Evolutionary conservation across 2,888 invertebrate species (phyloP).

Genomic region (Eurois occulta): DNA sequence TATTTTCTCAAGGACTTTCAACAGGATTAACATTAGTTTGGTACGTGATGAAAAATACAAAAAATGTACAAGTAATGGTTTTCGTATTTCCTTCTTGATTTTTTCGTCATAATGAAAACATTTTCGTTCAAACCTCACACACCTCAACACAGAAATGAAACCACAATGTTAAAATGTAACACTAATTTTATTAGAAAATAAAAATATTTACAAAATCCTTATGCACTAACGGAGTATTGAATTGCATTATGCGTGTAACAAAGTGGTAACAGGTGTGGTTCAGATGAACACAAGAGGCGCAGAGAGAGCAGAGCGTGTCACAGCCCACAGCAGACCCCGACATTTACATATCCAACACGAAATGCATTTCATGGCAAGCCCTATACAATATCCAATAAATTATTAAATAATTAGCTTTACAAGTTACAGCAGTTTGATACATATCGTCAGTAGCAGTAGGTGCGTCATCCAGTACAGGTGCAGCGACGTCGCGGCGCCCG

Average conservation of each 20-base stretch:
- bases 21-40: not conserved
- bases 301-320: conserved; percentile 64
- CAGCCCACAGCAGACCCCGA: conserved; percentile 74
- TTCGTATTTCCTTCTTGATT: not conserved
- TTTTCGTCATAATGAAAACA: too few species aligned
- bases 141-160: conserved; percentile 65
- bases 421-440: conserved; percentile 76
- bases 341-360: conserved; percentile 72
- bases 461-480: conserved; percentile 70
- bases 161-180: conserved; percentile 68
- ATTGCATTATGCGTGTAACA: conserved; percentile 80
- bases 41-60: not conserved
- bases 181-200: conserved; percentile 76
- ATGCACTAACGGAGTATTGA: conserved; percentile 86
- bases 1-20: not conserved
- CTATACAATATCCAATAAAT: conserved; percentile 86
- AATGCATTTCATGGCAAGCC: conserved; percentile 89
- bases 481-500: conserved; percentile 56
- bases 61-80: not conserved
- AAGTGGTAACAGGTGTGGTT: conserved; percentile 84
- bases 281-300: conserved; percentile 57
- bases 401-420: conserved; percentile 75
- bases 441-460: conserved; percentile 75
- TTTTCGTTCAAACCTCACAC: too few species aligned
- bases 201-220: conserved; percentile 88